These are phyloP conservation scores for Macquaria ambigua DNA, from an alignment of 2,113 vertebrate species.

Conservation along the genomic window DNA sequence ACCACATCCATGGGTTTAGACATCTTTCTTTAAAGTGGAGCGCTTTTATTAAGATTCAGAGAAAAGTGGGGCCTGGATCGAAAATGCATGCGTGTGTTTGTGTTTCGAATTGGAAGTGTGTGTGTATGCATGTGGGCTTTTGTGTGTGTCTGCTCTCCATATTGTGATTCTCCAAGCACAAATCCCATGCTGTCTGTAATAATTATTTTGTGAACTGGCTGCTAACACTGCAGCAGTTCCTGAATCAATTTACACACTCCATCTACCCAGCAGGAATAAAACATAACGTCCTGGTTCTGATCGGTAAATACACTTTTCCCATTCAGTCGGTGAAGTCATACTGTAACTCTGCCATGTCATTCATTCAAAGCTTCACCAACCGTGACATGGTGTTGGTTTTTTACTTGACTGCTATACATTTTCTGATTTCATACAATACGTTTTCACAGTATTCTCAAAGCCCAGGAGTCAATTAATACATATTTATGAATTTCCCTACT, in stretches of 20 bases:
- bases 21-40: conserved; percentile 30
- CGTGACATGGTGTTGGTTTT: background rate
- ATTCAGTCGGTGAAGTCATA: conserved; percentile 11
- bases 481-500: background rate
- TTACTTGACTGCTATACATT: background rate
- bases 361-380: background rate
- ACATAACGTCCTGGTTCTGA: conserved; percentile 60
- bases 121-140: conserved; percentile 20
- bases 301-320: conserved; percentile 59
- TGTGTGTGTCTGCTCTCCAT: conserved; percentile 54
- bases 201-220: conserved; percentile 75
- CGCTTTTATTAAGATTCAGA: conserved; percentile 33
- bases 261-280: conserved; percentile 67
- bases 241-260: conserved; percentile 68
- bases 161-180: conserved; percentile 75
- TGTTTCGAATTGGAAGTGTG: background rate
- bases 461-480: background rate
- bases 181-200: conserved; percentile 79
- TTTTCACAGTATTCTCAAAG: background rate
- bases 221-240: conserved; percentile 64
- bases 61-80: background rate
- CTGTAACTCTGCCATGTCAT: background rate
- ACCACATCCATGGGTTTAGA: conserved; percentile 38
- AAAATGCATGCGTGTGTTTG: conserved; percentile 19
- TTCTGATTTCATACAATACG: background rate